phyloP scores from a whole-genome alignment of 2,797 vertebrate species.

The Bradypodion ventrale region DNA sequence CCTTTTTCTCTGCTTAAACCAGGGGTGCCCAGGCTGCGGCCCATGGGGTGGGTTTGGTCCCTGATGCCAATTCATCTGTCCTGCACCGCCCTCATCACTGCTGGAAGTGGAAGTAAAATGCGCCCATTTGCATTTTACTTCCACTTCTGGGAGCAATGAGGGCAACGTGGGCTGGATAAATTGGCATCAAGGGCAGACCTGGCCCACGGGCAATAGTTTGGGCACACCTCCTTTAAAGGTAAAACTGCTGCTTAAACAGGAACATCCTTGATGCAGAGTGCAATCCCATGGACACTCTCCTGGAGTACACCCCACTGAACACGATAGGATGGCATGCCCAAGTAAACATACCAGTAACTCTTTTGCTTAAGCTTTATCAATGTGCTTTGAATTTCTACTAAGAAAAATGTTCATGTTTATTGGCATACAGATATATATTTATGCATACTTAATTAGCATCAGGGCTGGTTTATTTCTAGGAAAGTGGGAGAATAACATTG shows the following conservation, averaged over 20 bases:
- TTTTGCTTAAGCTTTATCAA: background rate
- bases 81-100: too few species aligned
- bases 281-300: background rate
- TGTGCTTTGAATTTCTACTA: background rate
- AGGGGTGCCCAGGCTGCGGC: too few species aligned
- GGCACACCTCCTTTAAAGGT: too few species aligned
- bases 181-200: too few species aligned
- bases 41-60: too few species aligned
- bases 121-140: too few species aligned
- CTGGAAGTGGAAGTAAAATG: too few species aligned
- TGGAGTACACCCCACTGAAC: background rate
- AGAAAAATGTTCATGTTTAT: background rate
- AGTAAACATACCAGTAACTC: background rate
- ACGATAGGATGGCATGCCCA: background rate
- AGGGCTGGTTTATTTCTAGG: background rate
- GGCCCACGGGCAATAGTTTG: too few species aligned
- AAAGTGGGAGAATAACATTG: background rate
- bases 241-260: background rate
- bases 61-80: too few species aligned
- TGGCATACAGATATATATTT: background rate
- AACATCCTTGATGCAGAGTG: background rate
- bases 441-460: background rate
- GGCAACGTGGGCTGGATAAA: too few species aligned
- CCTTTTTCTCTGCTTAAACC: too few species aligned
- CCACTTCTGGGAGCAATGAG: too few species aligned